These are phyloP conservation scores for Notiomystis cincta DNA, from an alignment of 2,113 vertebrate species.

Conservation along the genomic window DNA sequence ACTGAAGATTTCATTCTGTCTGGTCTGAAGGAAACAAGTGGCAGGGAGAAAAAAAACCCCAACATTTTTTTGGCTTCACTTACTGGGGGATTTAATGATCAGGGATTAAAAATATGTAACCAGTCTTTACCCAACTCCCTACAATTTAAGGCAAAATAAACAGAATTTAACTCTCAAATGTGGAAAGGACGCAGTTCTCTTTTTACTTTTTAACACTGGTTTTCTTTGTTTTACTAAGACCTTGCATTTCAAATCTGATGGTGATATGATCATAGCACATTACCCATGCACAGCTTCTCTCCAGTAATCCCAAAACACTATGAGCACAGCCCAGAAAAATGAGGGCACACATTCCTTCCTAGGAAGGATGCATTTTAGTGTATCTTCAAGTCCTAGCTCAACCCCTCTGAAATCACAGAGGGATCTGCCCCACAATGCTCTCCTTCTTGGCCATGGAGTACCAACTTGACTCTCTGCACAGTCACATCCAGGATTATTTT, in stretches of 20 bases:
- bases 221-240: neutral
- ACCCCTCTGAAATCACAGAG: neutral
- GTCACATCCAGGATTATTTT: neutral
- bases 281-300: neutral
- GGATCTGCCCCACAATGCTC: neutral
- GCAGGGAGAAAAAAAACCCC: neutral
- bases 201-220: neutral
- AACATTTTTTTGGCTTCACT: neutral
- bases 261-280: accelerated
- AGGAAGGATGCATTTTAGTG: neutral
- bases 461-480: neutral
- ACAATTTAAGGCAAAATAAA: neutral
- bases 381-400: neutral
- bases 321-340: neutral
- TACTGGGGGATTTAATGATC: neutral
- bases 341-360: neutral
- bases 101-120: neutral
- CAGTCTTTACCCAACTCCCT: neutral
- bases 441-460: neutral
- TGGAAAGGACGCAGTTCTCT: neutral
- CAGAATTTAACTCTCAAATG: neutral
- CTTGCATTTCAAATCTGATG: neutral
- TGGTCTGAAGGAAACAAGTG: neutral
- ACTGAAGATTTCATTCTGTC: neutral
- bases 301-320: neutral